Base-by-base conservation (phyloP, 2,797 vertebrate genomes). In the Cryptoblepharus egeriae region DNA sequence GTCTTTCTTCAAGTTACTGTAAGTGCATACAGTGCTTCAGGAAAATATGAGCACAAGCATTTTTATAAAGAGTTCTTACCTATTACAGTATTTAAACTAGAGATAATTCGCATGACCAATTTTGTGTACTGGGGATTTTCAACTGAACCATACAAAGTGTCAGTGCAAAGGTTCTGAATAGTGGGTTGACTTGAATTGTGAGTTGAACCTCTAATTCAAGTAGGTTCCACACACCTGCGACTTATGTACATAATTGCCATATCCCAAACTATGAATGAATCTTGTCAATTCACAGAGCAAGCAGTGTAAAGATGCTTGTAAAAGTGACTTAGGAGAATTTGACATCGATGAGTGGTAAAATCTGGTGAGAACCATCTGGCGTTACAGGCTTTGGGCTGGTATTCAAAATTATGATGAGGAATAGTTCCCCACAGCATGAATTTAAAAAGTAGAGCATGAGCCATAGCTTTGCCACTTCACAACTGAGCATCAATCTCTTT, bases 311-410 rank as follows among this genome's bases (percentile, higher is more conserved):
- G 37, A 52, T 64, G 61, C 63, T 72, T 80, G 58, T 63, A 80
- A 72, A 80, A 45, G 30, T 79, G 57, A 80, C 58, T 72, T 63
- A 80, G 72, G 42, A 80, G 57, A 80, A 64, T 55, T 37, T 80
- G 79, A 80, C 79, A 80, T 52, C 58, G 64, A 52, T 52, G n/a
- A 80, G 70, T 73, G 24, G 58, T 30, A 37, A 73, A 73, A 60
- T 55, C 69, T 80, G 69, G 69, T 24, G 30, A 64, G 42, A 52
- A 80, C 52, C 69, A 72, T 80, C 57, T 80, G 69, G 58, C n/a
- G 69, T 64, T 63, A 63, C 79, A 72, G 39, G n/a, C 58, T 45
- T 45, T 73, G 9, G 26, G 69, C 69, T 64, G 60, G 39, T 18
- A 64, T 30, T 64, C 42, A 73, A 52, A 73, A 80, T 52, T 73